Evolutionary conservation across 2,888 invertebrate species (phyloP).

Genomic region (Drosophila borealis): DNA sequence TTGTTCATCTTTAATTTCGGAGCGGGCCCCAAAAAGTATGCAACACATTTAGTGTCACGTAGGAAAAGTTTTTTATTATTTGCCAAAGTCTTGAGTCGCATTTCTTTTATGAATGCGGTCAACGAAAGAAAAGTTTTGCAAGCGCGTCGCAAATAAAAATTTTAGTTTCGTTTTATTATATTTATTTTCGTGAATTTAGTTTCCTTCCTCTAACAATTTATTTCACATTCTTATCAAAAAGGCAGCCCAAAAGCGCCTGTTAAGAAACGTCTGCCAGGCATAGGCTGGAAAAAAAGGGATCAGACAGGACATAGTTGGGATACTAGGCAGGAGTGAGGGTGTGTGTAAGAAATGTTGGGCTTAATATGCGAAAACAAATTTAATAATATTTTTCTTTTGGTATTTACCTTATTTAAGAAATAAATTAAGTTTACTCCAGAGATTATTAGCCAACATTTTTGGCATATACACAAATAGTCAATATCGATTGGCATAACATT

Average conservation of each 20-base stretch:
- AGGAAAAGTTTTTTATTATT: conserved; percentile 57
- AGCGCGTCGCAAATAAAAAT: conserved; percentile 54
- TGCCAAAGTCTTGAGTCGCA: conserved; percentile 55
- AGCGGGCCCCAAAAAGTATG: conserved; percentile 26
- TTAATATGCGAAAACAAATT: conserved; percentile 67
- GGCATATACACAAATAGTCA: conserved; percentile 5
- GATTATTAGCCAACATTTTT: conserved; percentile 28
- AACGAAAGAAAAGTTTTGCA: conserved; percentile 41
- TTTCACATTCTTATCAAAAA: conserved; percentile 70
- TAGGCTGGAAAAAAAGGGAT: conserved; percentile 26
- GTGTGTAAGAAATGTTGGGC: conserved; percentile 44
- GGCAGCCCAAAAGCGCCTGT: conserved; percentile 9
- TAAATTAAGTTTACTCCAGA: conserved; percentile 24
- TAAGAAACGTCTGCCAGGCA: conserved; percentile 42
- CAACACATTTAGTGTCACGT: conserved; percentile 34
- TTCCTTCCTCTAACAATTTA: conserved; percentile 59
- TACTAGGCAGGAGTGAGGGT: conserved; percentile 30
- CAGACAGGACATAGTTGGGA: conserved; percentile 51
- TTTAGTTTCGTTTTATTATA: conserved; percentile 61
- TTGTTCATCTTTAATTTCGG: conserved; percentile 6
- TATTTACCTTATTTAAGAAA: too few relatives aligned
- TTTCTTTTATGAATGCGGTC: conserved; percentile 53
- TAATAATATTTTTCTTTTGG: conserved; percentile 16
- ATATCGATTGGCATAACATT: not conserved
- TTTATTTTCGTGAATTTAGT: conserved; percentile 66